Evolutionary conservation across 2,888 invertebrate species (phyloP).

Genomic region (Rhodophaea formosa): DNA sequence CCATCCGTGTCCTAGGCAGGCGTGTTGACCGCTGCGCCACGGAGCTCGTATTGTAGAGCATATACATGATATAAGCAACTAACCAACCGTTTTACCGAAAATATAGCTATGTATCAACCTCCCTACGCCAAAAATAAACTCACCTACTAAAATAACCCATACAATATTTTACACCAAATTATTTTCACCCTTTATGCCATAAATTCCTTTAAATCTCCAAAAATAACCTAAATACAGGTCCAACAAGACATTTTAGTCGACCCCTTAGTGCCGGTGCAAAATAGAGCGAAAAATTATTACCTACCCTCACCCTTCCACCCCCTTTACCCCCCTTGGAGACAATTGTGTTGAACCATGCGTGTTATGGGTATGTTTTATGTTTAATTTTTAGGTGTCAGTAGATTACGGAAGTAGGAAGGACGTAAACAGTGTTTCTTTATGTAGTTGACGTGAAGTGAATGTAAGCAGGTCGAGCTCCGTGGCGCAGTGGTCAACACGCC

Average conservation of each 20-base stretch:
- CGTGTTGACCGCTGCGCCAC: too few species aligned
- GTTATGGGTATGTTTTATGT: slow-evolving; percentile 15
- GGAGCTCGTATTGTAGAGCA: too few species aligned
- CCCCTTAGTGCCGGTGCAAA: slow-evolving; percentile 22
- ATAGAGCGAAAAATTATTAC: slow-evolving; percentile 26
- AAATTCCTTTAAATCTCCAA: slow-evolving; percentile 17
- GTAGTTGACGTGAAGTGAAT: background rate
- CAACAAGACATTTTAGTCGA: slow-evolving; percentile 18
- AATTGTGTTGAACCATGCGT: slow-evolving; percentile 22
- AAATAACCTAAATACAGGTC: slow-evolving; percentile 20
- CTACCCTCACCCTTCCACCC: slow-evolving; percentile 7
- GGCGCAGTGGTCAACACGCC: too few species aligned
- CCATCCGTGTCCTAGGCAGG: too few species aligned
- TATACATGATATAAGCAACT: too few species aligned
- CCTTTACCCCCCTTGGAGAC: slow-evolving; percentile 13
- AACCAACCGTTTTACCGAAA: too few species aligned
- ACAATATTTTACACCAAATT: slow-evolving; percentile 15
- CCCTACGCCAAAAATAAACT: background rate
- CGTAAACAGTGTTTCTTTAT: background rate
- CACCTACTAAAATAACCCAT: background rate
- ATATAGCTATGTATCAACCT: background rate
- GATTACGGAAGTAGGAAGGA: background rate
- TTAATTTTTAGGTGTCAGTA: slow-evolving; percentile 16
- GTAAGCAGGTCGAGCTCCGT: too few species aligned
- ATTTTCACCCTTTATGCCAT: slow-evolving; percentile 11